Evolutionary conservation across 2,113 vertebrate genomes (phyloP), one percentile per base, ranked within the genome.

Genomic region (Vicugna pacos): DNA sequence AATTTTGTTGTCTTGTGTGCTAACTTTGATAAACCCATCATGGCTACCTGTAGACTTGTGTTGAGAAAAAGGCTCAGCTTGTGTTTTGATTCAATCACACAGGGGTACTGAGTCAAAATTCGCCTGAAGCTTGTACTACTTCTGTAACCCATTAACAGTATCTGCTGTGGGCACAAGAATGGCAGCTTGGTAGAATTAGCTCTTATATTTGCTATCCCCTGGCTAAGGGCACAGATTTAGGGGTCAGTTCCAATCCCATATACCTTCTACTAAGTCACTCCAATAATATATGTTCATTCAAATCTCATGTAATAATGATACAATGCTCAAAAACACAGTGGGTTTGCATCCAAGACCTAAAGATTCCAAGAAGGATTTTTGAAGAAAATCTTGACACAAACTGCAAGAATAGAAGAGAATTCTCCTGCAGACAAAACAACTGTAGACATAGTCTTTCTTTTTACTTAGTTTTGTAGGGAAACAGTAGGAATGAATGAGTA

Each of bases 291-390:
- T 4, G 6, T 35, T 58, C 58, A 50, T 35, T 58, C 58, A 50
- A n/a, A 17, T 64, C 15, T 83, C 89, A 65, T 70, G 67, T n/a
- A 35, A 52, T 58, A 46, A 52, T 17, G 54, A 15, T 16, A 26
- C 32, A 62, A 6, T 62, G 15, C 11, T 69, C 42, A 56, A 77
- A 82, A 72, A 54, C 38, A 54, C 67, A 69, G 19, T 76, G 67
- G 24, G 30, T 79, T 58, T 84, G 7, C 8, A 50, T 28, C 32
- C 6, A 46, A 96, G 35, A 70, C 13, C n/a, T 62, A 79, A 90
- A 70, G 32, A 42, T 89, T 92, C 20, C 56, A 82, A 69, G 56
- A 88, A 96, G 24, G 24, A 58, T 72, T 95, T 89, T 89, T 32
- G n/a, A 60, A 90, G 26, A 87, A 92, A 85, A 54, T 38, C 6